Percentiles rank a stretch among this genome's conserved stretches.
phyloP scores from a whole-genome alignment of 2,113 vertebrate species.

The Lasiurus cinereus region DNA sequence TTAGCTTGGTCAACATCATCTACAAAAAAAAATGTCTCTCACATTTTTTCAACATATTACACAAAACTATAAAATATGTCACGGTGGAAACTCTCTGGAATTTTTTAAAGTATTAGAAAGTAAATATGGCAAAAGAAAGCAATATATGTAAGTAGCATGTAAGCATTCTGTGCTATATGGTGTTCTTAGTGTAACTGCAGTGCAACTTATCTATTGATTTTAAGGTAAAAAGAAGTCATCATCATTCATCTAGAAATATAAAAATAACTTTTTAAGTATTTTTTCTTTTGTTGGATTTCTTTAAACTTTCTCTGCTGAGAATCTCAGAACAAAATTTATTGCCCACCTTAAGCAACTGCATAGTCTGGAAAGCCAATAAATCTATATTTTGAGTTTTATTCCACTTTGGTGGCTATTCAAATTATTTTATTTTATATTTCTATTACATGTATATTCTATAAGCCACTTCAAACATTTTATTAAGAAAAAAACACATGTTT shows the following conservation, averaged over 20 bases:
- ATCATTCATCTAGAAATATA: not conserved
- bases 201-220: constrained; percentile 10
- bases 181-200: constrained; percentile 1
- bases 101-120: constrained; percentile 80
- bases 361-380: not conserved
- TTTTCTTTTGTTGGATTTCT: not conserved
- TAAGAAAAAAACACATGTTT: not conserved
- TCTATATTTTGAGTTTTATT: not conserved
- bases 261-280: not conserved
- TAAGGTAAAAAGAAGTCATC: not conserved
- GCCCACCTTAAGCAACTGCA: not conserved
- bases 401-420: not conserved
- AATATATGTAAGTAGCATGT: constrained; percentile 68
- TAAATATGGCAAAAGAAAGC: constrained; percentile 75
- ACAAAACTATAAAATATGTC: too few species aligned
- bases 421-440: constrained; percentile 1
- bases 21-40: too few species aligned
- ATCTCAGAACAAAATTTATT: not conserved
- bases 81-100: not conserved
- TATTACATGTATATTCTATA: not conserved
- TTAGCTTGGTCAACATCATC: too few species aligned
- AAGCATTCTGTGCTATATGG: constrained; percentile 53
- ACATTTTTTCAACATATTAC: too few species aligned
- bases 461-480: not conserved
- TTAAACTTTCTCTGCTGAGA: not conserved